Percentiles rank a stretch among this genome's conserved stretches.
Conservation (phyloP, 2,888 invertebrate species). For the Gastracanthus pulcherrimus region DNA sequence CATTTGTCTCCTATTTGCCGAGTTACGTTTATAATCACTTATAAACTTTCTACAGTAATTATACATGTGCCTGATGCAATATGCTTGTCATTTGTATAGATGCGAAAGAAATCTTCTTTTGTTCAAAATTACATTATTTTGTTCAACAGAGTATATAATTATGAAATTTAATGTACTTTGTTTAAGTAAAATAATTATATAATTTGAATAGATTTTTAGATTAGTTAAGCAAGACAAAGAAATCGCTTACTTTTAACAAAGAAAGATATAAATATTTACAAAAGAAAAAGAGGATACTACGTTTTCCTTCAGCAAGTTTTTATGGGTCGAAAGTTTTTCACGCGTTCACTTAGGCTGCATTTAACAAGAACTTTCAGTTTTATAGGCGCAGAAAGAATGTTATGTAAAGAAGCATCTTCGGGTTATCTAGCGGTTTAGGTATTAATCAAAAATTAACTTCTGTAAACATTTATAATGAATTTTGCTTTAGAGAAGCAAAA, state of each 20-base stretch:
- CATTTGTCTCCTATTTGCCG: no score
- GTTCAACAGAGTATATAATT: no score
- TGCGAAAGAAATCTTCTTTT: no score
- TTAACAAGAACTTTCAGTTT: constrained; percentile 6
- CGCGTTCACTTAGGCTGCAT: not conserved
- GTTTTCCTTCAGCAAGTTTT: not conserved
- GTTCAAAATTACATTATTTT: no score
- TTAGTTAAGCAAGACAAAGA: no score
- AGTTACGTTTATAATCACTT: not conserved
- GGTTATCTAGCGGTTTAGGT: not conserved
- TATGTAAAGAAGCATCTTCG: not conserved
- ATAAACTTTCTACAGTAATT: not conserved
- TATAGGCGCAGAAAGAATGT: not conserved
- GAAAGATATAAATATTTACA: not conserved
- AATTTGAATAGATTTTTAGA: no score
- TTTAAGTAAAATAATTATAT: no score
- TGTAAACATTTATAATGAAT: no score
- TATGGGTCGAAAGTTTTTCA: constrained; percentile 8
- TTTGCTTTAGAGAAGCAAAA: no score
- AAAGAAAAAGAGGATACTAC: not conserved
- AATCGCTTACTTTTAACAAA: not conserved
- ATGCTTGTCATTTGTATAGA: not conserved
- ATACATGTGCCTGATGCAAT: not conserved
- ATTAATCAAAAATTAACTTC: not conserved
- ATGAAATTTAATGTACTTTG: no score